Percentiles rank a stretch among this genome's conserved stretches.
Evolutionary conservation across 2,888 invertebrate genomes (phyloP).

Genomic region (Adelognathus sp.): DNA sequence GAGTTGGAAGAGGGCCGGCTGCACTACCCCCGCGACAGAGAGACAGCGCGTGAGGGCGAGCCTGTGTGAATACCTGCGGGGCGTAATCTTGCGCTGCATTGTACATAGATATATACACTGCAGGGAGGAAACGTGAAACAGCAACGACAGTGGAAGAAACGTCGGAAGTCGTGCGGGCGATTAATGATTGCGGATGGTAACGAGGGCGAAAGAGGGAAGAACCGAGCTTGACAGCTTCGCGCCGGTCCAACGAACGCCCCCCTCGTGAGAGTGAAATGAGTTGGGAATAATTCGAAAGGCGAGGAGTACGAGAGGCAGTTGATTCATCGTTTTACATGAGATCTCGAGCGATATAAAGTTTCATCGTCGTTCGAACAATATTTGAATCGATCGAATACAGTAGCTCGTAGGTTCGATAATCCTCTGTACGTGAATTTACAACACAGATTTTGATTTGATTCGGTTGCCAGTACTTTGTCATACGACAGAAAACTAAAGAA

Average conservation of each 20-base stretch:
- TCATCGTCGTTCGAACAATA: too few species aligned
- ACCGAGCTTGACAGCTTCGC: constrained; percentile 25
- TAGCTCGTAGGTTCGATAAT: too few species aligned
- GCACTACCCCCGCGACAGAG: background rate
- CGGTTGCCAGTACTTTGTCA: too few species aligned
- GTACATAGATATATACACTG: background rate
- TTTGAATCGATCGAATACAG: too few species aligned
- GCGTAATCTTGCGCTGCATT: background rate
- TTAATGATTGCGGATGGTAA: constrained; percentile 63
- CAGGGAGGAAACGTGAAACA: constrained; percentile 48
- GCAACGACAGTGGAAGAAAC: constrained; percentile 48
- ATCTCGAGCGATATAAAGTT: background rate
- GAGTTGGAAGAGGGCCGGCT: constrained; percentile 21
- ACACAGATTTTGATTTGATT: too few species aligned
- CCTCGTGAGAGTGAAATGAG: background rate
- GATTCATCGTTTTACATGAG: constrained; percentile 39
- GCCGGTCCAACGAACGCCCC: background rate
- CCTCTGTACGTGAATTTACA: too few species aligned
- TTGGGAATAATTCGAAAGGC: background rate
- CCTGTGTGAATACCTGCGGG: background rate
- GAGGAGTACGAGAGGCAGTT: background rate
- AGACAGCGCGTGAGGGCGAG: background rate
- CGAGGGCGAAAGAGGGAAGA: constrained; percentile 23
- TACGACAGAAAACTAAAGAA: too few species aligned
- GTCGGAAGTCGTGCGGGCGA: constrained; percentile 61